Percentiles rank a stretch among this genome's conserved stretches.
Conservation (phyloP, 2,797 vertebrate species). For the Leptatherina wallacei region DNA sequence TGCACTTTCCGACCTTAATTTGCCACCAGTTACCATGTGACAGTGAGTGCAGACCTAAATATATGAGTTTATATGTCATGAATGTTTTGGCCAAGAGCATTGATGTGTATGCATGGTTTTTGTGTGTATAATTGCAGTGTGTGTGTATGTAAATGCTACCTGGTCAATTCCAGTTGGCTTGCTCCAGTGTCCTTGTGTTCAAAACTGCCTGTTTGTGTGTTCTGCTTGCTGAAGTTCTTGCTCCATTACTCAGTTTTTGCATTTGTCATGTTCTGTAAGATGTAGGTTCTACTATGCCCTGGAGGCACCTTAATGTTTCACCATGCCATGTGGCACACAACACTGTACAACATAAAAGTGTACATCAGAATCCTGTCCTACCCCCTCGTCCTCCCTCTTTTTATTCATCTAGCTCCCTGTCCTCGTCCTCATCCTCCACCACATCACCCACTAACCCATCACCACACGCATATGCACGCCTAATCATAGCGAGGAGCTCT, state of each 20-base stretch:
- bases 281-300: conserved; percentile 69
- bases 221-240: conserved; percentile 30
- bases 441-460: conserved; percentile 42
- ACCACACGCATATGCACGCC: conserved; percentile 25
- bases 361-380: conserved; percentile 49
- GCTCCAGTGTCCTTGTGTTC: conserved; percentile 21
- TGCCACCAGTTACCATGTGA: conserved; percentile 41
- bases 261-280: conserved; percentile 70
- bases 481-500: conserved; percentile 80
- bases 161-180: conserved; percentile 26
- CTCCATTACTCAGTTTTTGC: conserved; percentile 70
- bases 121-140: conserved; percentile 20
- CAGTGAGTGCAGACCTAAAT: conserved; percentile 20
- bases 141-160: neutral
- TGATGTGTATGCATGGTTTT: conserved; percentile 18
- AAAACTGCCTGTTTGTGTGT: conserved; percentile 31
- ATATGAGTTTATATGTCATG: conserved; percentile 34
- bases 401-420: conserved; percentile 58
- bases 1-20: conserved; percentile 80
- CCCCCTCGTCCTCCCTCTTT: conserved; percentile 29
- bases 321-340: conserved; percentile 67
- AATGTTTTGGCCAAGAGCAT: conserved; percentile 18
- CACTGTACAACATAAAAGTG: conserved; percentile 65
- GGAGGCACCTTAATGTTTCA: conserved; percentile 82
- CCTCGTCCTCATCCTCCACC: conserved; percentile 42